These are phyloP conservation scores for Panthera tigris DNA, from an alignment of 2,113 vertebrate genomes.

Conservation along the genomic window DNA sequence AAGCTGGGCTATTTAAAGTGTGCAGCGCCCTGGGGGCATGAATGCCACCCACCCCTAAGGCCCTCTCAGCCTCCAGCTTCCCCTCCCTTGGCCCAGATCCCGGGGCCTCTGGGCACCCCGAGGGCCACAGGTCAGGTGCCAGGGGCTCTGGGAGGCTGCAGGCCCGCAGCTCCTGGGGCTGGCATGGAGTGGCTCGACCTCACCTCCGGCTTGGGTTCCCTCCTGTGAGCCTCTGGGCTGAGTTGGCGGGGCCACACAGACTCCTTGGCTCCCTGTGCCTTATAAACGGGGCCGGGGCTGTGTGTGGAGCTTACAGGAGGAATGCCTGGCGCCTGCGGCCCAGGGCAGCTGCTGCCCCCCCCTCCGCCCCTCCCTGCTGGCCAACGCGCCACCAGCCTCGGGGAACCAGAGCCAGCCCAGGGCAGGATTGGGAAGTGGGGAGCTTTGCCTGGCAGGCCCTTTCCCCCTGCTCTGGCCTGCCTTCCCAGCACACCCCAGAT, in stretches of 20 bases:
- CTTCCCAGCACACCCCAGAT: not conserved
- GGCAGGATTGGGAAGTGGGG: not conserved
- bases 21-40: not conserved
- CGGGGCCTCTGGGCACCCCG: not conserved
- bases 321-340: not conserved
- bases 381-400: not conserved
- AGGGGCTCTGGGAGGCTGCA: not conserved
- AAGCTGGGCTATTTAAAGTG: slow-evolving; percentile 62
- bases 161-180: not conserved
- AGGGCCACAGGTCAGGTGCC: slow-evolving; percentile 38
- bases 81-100: slow-evolving; percentile 30
- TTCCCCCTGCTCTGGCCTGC: not conserved
- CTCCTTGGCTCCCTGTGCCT: not conserved
- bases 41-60: not conserved
- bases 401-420: not conserved
- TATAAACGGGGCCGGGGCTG: not conserved
- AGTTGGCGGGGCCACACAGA: slow-evolving; percentile 25
- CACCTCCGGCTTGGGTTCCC: slow-evolving; percentile 17
- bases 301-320: slow-evolving; percentile 31
- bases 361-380: fast-evolving
- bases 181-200: not conserved
- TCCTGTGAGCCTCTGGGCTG: not conserved
- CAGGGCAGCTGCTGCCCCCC: not conserved
- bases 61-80: not conserved
- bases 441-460: not conserved